Conservation (phyloP, 2,113 vertebrate genomes). For the Oncorhynchus tshawytscha region DNA sequence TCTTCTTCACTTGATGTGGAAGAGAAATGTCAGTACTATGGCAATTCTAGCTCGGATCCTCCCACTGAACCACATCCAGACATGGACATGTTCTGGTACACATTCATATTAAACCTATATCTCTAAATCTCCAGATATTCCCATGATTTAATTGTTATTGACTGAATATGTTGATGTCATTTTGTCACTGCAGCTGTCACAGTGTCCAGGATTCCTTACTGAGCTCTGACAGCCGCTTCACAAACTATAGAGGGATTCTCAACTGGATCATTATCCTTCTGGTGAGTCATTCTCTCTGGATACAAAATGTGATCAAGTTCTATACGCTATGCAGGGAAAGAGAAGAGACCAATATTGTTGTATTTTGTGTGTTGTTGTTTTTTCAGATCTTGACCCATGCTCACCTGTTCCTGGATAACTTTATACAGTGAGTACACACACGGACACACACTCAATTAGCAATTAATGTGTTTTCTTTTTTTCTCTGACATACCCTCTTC, state of each 20-base stretch:
- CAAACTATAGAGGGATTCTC: slow-evolving; percentile 62
- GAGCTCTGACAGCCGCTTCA: slow-evolving; percentile 67
- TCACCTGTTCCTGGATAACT: slow-evolving; percentile 64
- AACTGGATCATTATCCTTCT: slow-evolving; percentile 70
- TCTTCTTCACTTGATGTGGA: background rate
- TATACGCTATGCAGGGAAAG: too few species aligned
- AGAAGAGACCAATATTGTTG: too few species aligned
- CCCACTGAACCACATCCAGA: background rate
- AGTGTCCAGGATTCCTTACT: slow-evolving; percentile 61
- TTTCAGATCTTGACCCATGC: slow-evolving; percentile 60
- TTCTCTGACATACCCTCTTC: background rate
- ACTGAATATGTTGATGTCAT: background rate
- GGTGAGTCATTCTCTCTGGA: slow-evolving; percentile 35
- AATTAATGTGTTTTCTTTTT: background rate
- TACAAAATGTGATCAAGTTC: too few species aligned
- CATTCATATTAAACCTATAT: background rate
- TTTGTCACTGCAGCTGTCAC: slow-evolving; percentile 54
- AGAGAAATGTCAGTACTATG: background rate
- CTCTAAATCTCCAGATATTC: accelerated
- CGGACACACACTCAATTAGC: background rate
- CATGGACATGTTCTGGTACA: slow-evolving; percentile 37
- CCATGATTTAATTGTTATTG: background rate
- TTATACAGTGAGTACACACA: slow-evolving; percentile 65
- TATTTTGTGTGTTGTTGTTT: slow-evolving; percentile 3
- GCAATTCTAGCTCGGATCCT: background rate